These are phyloP conservation scores for Sisor rabdophorus DNA, from an alignment of 2,113 vertebrate genomes.

Conservation along the genomic window DNA sequence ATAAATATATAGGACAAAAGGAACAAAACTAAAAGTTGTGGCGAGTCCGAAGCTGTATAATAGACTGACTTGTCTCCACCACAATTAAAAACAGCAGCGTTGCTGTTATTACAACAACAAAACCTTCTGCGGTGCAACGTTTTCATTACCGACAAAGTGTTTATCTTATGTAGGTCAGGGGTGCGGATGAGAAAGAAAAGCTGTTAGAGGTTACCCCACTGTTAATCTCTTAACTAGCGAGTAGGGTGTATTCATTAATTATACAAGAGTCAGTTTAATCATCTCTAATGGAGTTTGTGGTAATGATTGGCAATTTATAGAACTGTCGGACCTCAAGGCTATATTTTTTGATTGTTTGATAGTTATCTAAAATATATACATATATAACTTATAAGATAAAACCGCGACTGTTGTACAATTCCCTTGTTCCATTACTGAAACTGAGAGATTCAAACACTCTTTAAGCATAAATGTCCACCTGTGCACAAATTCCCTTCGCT, in stretches of 20 bases:
- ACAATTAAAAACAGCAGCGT: background rate
- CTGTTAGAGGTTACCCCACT: background rate
- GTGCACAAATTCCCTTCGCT: too few species aligned
- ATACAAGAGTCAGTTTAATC: slow-evolving; percentile 6
- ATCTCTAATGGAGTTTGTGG: background rate
- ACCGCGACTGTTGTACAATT: too few species aligned
- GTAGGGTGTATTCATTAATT: background rate
- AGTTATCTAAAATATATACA: background rate
- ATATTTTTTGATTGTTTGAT: background rate
- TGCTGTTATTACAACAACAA: background rate
- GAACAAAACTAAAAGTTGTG: too few species aligned
- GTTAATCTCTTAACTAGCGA: background rate
- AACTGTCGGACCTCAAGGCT: background rate
- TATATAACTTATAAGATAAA: background rate
- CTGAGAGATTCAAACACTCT: too few species aligned
- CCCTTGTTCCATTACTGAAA: too few species aligned
- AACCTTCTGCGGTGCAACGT: background rate
- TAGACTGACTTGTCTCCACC: slow-evolving; percentile 1
- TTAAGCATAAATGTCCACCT: too few species aligned
- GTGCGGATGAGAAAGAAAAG: background rate
- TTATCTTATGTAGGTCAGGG: slow-evolving; percentile 8
- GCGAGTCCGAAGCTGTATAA: background rate
- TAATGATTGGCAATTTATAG: background rate
- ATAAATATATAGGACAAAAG: too few species aligned
- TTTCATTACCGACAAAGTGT: background rate